Base-by-base conservation (phyloP, 1,140 invertebrate species). In the Teleopsis dalmanni region DNA sequence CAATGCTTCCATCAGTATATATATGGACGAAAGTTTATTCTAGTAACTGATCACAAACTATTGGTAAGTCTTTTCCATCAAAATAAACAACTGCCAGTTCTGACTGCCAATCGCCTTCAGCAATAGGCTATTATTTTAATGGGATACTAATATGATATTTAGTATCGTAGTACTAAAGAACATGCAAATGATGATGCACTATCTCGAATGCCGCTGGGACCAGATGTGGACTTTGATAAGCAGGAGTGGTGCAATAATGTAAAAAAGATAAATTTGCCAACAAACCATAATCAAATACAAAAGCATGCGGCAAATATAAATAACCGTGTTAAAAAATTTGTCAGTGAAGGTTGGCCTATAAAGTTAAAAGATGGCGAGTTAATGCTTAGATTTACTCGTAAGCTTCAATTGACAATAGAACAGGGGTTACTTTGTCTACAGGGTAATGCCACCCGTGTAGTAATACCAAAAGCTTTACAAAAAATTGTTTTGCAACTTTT, bases 1-100 rank as follows among this genome's bases (percentile, higher is more conserved):
- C n/a, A n/a, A n/a, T n/a, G n/a, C n/a, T n/a, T n/a, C n/a, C n/a
- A n/a, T n/a, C n/a, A n/a, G n/a, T n/a, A n/a, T n/a, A n/a, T n/a
- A n/a, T n/a, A n/a, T n/a, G n/a, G n/a, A n/a, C n/a, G n/a, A n/a
- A n/a, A n/a, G n/a, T n/a, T n/a, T n/a, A n/a, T n/a, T n/a, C n/a
- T 78, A 1, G 40, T 62, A 11, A 74, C 71, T 0, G 77, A 80
- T 54, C 71, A 78, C 48, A 63, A 74, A 38, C 75, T 75, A 4
- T 49, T 78, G 31, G 36, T 62, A 21, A 42, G 44, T 18, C 58
- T 72, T 44, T 70, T 73, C 34, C 46, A 52, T 14, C 43, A 40
- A 21, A 34, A 59, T 54, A 59, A 58, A 38, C 49, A 52, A 3
- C 49, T 60, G 48, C 55, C 58, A 25, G 47, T 38, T 13, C 48